Evolutionary conservation across 2,113 vertebrate species (phyloP), one percentile per base, ranked within the genome.

Genomic region (Heliornis fulica): DNA sequence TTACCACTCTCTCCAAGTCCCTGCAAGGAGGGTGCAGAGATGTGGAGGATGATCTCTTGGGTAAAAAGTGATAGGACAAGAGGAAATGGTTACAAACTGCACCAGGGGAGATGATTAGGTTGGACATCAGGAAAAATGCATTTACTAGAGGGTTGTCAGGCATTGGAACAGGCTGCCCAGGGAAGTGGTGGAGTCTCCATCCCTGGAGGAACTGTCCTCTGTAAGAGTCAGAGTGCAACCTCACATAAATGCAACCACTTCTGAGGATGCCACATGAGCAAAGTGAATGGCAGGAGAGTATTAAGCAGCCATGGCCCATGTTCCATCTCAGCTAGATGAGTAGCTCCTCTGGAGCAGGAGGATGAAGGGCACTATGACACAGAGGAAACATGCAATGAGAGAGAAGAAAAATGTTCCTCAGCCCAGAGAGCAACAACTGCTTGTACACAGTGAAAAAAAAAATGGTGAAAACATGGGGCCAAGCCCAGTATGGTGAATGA

Each of bases 251-350:
- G 3, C 38, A 54, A 18, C 26, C 18, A 5, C 41, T 56, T 50
- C 48, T 50, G 66, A 54, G 36, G 48, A 36, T 25, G 54, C 16
- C 32, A 17, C 22, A 19, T 12, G 8, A 74, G 32, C 11, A 50
- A 29, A 38, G 0, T 11, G 15, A 43, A 76, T 13, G 43, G 9
- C 0, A 0, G 29, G 28, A 64, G 59, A 70, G 10, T 10, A 16
- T 25, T 15, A 63, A 69, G 26, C 18, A 57, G 16, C 20, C 13
- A 19, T 4, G 8, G 50, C 21, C n/a, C 21, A 71, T 1, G 0
- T 10, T 59, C 64, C n/a, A 59, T 36, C 20, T 77, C 51, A 46
- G 12, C 29, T 65, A 36, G 36, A 45, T 70, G n/a, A 41, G 16
- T 32, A 76, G 14, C 3, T 38, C 14, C 43, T 59, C 25, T 32